Conservation (phyloP, 1,140 invertebrate species). For the Cataglyphis hispanica region DNA sequence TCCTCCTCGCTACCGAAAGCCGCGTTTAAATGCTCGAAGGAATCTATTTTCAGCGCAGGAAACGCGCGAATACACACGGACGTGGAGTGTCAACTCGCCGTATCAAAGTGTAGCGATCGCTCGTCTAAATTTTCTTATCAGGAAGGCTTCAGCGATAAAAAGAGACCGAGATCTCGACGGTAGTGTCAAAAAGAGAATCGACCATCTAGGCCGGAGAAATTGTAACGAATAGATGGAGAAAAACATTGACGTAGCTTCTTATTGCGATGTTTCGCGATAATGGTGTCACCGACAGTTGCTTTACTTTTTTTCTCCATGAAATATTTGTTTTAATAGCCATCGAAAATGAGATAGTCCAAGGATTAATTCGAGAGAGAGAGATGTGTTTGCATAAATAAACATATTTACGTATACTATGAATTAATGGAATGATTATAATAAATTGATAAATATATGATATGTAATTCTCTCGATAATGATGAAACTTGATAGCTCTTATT, state of each 20-base stretch:
- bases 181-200: not conserved
- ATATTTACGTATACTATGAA: not conserved
- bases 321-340: conserved; percentile 4
- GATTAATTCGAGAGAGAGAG: not conserved
- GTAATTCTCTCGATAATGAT: not conserved
- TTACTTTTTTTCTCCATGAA: not conserved
- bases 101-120: conserved; percentile 14
- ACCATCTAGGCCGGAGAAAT: not conserved
- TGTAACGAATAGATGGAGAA: not conserved
- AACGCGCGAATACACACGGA: conserved; percentile 21
- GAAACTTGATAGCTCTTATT: not conserved
- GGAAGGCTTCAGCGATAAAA: not conserved
- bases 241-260: not conserved
- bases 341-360: not conserved
- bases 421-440: conserved; percentile 1
- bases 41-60: conserved; percentile 54
- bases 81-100: conserved; percentile 13
- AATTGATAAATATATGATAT: not conserved
- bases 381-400: conserved; percentile 7
- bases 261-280: not conserved
- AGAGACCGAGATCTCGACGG: not conserved
- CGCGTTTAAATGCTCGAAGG: conserved; percentile 48
- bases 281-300: not conserved
- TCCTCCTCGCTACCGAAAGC: conserved; percentile 40
- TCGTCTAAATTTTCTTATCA: conserved; percentile 29